These are phyloP conservation scores for Heptranchias perlo DNA, from an alignment of 2,113 vertebrate species.

Conservation along the genomic window DNA sequence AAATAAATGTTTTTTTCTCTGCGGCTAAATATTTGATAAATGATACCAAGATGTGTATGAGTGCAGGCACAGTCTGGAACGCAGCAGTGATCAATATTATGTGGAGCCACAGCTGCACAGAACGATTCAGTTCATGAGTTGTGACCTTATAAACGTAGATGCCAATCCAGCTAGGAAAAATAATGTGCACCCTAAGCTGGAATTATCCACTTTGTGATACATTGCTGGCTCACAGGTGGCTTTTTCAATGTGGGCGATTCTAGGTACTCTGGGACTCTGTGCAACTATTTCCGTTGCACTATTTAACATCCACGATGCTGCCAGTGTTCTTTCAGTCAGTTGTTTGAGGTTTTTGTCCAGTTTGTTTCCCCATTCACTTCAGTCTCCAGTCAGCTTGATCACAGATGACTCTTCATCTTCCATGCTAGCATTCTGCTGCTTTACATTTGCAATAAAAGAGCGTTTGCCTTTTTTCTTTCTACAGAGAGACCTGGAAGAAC, in stretches of 20 bases:
- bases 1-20: constrained; percentile 38
- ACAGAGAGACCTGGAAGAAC: background rate
- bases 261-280: background rate
- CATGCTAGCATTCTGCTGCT: background rate
- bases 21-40: constrained; percentile 38
- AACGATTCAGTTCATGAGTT: constrained; percentile 36
- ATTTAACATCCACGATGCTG: background rate
- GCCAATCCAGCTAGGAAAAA: constrained; percentile 30
- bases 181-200: background rate
- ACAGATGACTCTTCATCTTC: background rate
- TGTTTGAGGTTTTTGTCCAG: background rate
- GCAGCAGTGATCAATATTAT: constrained; percentile 37
- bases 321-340: background rate
- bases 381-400: background rate
- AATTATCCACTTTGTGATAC: constrained; percentile 36
- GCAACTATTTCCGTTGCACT: background rate
- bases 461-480: background rate
- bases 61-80: constrained; percentile 32
- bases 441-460: background rate
- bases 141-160: constrained; percentile 34
- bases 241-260: background rate
- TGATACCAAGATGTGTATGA: constrained; percentile 30
- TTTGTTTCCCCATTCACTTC: background rate
- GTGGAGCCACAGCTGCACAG: constrained; percentile 36
- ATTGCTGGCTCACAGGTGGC: background rate